phyloP scores from a whole-genome alignment of 1,140 invertebrate genomes.

The Trachelipus rathkii region DNA sequence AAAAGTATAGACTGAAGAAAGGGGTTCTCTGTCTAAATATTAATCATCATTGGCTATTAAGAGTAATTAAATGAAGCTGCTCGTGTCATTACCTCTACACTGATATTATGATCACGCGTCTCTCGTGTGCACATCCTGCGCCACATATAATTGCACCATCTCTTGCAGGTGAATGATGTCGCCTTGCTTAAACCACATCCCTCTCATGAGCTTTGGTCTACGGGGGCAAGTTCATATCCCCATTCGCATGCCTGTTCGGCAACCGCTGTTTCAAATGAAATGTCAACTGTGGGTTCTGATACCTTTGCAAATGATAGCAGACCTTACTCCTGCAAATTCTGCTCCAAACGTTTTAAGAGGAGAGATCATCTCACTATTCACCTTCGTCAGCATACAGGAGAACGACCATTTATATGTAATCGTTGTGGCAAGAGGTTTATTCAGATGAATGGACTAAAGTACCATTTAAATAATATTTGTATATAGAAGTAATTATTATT shows the following conservation, averaged over 20 bases:
- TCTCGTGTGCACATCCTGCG: no score
- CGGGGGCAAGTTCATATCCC: neutral
- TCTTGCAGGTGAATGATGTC: neutral
- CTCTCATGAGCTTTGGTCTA: neutral
- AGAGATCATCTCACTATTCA: constrained; percentile 55
- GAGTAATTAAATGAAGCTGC: no score
- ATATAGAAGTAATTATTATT: constrained; percentile 4
- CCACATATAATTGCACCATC: neutral
- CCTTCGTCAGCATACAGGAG: constrained; percentile 47
- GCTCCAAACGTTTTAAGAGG: constrained; percentile 61
- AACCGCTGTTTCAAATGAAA: neutral
- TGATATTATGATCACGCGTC: no score
- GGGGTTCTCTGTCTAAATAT: no score
- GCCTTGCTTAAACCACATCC: neutral
- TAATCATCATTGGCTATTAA: no score
- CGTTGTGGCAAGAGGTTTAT: constrained; percentile 57
- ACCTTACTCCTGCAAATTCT: constrained; percentile 42
- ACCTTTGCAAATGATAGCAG: no score
- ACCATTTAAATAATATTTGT: neutral
- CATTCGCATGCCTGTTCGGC: neutral
- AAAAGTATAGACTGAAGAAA: no score
- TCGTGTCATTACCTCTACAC: no score
- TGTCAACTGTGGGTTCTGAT: no score
- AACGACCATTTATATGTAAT: constrained; percentile 58
- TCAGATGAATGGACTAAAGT: constrained; percentile 19